A percentile compares a stretch with the other conserved stretches of the same genome.
Conservation (phyloP, 2,888 invertebrate species). For the Xanthia icteritia region DNA sequence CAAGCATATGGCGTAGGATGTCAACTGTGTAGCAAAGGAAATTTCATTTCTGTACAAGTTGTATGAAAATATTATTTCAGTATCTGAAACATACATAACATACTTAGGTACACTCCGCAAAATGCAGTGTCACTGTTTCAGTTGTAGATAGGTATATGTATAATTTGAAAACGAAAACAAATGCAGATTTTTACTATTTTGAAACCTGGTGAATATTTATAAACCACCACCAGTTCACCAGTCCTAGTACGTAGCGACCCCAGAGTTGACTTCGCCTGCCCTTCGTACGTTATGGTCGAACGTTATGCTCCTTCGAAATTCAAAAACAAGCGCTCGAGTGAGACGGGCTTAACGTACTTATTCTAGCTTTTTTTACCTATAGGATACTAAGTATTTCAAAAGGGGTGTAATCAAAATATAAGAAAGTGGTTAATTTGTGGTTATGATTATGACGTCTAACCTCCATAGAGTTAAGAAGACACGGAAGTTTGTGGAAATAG, state of each 20-base stretch:
- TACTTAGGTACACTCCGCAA: neutral
- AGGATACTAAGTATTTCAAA: neutral
- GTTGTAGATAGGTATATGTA: neutral
- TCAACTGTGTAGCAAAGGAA: neutral
- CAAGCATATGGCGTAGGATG: neutral
- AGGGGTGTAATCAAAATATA: neutral
- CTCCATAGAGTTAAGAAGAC: too few species aligned
- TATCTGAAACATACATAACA: neutral
- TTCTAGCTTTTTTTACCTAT: conserved; percentile 56
- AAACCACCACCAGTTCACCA: neutral
- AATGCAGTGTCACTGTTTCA: neutral
- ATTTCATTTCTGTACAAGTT: neutral
- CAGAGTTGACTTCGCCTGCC: conserved; percentile 58
- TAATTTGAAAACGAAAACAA: neutral
- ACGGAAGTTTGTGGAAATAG: too few species aligned
- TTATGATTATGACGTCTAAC: too few species aligned
- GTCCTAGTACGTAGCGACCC: conserved; percentile 52
- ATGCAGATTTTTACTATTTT: neutral
- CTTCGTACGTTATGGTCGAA: conserved; percentile 72
- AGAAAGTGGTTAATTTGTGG: neutral
- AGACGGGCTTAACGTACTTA: conserved; percentile 74
- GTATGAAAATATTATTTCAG: neutral
- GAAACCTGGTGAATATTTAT: neutral
- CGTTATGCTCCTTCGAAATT: conserved; percentile 80
- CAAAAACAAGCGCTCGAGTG: conserved; percentile 74